Evolutionary conservation across 2,113 vertebrate species (phyloP), one percentile per base, ranked within the genome.

Genomic region (Trichechus manatus): DNA sequence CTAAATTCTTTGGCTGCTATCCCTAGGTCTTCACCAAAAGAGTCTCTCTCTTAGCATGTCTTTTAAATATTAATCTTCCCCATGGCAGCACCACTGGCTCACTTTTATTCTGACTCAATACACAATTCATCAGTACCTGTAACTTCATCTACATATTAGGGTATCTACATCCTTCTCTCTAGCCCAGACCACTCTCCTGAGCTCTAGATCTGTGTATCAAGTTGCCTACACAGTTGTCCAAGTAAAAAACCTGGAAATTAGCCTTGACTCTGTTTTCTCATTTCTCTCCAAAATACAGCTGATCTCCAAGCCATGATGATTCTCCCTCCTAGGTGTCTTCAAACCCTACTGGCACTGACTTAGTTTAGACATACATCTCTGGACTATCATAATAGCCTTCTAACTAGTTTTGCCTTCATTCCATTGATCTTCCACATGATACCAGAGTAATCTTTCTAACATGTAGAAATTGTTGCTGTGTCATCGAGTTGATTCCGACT

Each of bases 61-160:
- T 6, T 94, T 87, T 95, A 95, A 91, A 53, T 75, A 72, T 61
- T 78, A 50, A 93, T 81, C 6, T 64, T 80, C 22, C 53, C 42
- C 42, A 72, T 0, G 3, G 59, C 36, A 94, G 59, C 6, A 61
- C 20, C 31, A 20, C 3, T 77, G 64, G 47, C 10, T 5, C 53
- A n/a, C 80, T 93, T 97, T 89, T 50, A 68, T 87, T 97, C 79
- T 81, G 39, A 74, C 14, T 83, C 44, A 93, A 96, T 81, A 66
- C 5, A 64, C 17, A 78, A 77, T 56, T 87, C 42, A 36, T 90
- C 27, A 89, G 61, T 31, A 83, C 56, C 72, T 81, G 3, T n/a
- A 79, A 66, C 27, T 70, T 64, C 39, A 44, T 4, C 1, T 11
- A 77, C 19, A 42, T 56, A 19, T 20, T 42, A 59, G 25, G 53